Conservation (phyloP, 2,797 vertebrate genomes). For the Meriones psammophilus region DNA sequence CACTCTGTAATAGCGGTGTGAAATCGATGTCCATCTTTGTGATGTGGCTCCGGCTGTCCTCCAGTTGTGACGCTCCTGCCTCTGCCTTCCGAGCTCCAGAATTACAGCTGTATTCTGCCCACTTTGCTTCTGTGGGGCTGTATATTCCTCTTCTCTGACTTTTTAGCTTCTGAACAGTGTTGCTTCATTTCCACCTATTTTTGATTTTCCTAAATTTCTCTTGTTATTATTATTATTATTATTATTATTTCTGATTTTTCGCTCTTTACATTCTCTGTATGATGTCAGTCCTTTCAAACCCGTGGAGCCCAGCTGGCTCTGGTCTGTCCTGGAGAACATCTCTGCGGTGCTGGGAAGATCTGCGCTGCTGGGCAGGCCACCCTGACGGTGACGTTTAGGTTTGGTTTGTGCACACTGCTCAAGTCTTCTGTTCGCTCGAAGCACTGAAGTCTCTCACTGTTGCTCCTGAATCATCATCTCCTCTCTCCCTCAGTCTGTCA, state of each 20-base stretch:
- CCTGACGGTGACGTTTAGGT: not conserved
- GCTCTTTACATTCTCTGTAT: not conserved
- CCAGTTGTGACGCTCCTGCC: not conserved
- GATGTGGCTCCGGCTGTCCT: not conserved
- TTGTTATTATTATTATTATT: not conserved
- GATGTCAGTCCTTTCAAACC: not conserved
- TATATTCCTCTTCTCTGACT: not conserved
- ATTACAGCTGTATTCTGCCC: not conserved
- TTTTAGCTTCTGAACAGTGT: not conserved
- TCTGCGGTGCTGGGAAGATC: not conserved
- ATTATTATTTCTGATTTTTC: not conserved
- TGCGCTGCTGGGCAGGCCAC: not conserved
- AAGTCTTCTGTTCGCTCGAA: not conserved
- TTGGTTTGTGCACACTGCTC: not conserved
- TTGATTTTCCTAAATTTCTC: not conserved
- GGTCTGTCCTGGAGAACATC: not conserved
- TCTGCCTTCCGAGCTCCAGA: not conserved
- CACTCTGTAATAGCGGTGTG: not conserved
- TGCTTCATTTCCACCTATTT: not conserved
- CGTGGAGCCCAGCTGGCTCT: not conserved
- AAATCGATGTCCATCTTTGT: not conserved
- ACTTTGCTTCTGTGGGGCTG: not conserved
- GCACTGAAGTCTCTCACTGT: not conserved
- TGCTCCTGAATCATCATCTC: not conserved
- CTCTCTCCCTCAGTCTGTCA: not conserved